Evolutionary conservation across 1,140 invertebrate species (phyloP), one percentile per base, ranked within the genome.

Genomic region (Octopus sinensis): DNA sequence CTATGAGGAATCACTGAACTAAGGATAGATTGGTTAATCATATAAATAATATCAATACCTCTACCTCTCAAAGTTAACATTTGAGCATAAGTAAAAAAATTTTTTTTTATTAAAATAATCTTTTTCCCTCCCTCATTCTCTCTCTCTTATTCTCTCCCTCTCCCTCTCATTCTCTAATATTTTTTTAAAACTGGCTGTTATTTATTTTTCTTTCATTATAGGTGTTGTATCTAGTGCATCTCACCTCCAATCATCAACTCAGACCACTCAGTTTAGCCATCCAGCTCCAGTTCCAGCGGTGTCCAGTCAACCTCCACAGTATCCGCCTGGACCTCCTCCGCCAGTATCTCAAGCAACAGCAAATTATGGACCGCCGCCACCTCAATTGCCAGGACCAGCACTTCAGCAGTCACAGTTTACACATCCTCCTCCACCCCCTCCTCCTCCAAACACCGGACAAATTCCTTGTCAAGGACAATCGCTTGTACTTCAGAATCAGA

Each of bases 381-480:
- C 68, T 6, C 68, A 73, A 23, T n/a, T 73, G 68, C 13, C 68
- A 12, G 68, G 17, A 5, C 68, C 68, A 12, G 30, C 68, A 73
- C 17, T 73, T 73, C 68, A 73, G 30, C 68, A 73, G 68, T 17
- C 68, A 73, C 68, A 73, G 13, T 73, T 73, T 17, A 23, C 17
- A 73, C 68, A 73, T 73, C 68, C 68, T 6, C 68, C 68, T 17
- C 68, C 68, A 12, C 68, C 68, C 68, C 68, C 68, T 13, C 17
- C 17, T 23, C 30, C 30, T 43, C 30, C 30, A 43, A 43, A 43
- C 30, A 43, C 30, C 30, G 30, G 30, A 43, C 30, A 43, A 43
- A 43, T 43, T 43, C 68, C 68, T 23, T 73, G 68, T 73, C 68
- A 73, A 73, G 68, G 68, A 73, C 68, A 73, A 73, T 73, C 68